phyloP scores from a whole-genome alignment of 1,140 invertebrate species.

The Caenorhabditis brenneri region DNA sequence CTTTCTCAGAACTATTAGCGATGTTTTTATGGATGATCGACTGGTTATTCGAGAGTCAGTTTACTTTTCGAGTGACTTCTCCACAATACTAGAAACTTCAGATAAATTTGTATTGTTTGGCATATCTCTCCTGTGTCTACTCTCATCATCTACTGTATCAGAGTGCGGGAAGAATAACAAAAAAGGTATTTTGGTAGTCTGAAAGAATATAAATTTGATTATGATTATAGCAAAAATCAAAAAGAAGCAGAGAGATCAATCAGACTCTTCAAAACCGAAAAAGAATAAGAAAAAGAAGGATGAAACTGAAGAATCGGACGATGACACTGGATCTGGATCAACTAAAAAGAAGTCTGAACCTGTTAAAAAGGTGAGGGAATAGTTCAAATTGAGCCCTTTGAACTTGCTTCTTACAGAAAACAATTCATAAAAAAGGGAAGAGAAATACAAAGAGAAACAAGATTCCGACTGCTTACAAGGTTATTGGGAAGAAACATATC shows the following conservation, averaged over 20 bases:
- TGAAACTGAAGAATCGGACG: not conserved
- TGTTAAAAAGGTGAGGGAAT: not conserved
- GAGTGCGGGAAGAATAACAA: not conserved
- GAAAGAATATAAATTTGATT: not conserved
- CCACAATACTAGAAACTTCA: not conserved
- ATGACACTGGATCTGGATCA: not conserved
- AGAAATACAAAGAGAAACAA: not conserved
- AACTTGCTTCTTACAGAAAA: not conserved
- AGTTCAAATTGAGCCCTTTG: not conserved
- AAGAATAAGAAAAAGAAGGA: not conserved
- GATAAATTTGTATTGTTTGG: not conserved
- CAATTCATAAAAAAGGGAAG: not conserved
- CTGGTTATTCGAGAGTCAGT: not conserved
- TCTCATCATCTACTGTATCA: not conserved
- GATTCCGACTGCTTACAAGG: not conserved
- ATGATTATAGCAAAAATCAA: not conserved
- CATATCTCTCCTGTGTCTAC: not conserved
- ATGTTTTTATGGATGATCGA: not conserved
- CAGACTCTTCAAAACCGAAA: not conserved
- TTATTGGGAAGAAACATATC: not conserved
- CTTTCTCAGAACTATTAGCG: no score
- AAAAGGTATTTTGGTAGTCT: not conserved
- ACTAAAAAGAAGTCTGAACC: not conserved
- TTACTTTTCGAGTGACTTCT: not conserved
- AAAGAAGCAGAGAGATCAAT: not conserved